Evolutionary conservation across 2,113 vertebrate species (phyloP).

Genomic region (Diadophis punctatus): DNA sequence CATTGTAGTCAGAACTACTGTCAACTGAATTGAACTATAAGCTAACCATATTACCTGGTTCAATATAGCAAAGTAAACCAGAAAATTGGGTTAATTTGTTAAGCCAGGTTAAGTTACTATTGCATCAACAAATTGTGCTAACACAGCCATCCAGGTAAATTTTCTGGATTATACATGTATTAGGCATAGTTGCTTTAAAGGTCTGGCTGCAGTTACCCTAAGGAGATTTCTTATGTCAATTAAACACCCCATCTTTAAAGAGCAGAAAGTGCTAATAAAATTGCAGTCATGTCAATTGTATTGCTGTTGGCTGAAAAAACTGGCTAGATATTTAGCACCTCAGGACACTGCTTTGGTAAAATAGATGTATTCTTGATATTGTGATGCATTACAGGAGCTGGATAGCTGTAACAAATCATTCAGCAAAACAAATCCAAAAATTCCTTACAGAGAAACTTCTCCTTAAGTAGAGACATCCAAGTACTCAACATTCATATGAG

Average conservation of each 20-base stretch:
- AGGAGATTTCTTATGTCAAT: background rate
- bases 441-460: background rate
- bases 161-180: background rate
- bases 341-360: background rate
- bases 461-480: background rate
- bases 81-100: background rate
- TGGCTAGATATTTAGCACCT: background rate
- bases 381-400: background rate
- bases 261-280: background rate
- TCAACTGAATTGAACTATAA: background rate
- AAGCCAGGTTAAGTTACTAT: background rate
- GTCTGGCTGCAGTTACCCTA: background rate
- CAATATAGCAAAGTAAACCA: background rate
- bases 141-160: background rate
- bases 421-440: background rate
- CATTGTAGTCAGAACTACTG: too few relatives aligned
- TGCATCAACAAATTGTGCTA: background rate
- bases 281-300: background rate
- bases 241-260: background rate
- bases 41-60: background rate
- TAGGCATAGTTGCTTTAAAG: background rate
- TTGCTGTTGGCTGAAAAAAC: background rate
- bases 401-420: background rate
- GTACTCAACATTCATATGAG: too few relatives aligned
- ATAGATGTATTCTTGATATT: background rate